Base-by-base conservation (phyloP, 1,140 invertebrate species). In the Drosophila pseudoobscura region DNA sequence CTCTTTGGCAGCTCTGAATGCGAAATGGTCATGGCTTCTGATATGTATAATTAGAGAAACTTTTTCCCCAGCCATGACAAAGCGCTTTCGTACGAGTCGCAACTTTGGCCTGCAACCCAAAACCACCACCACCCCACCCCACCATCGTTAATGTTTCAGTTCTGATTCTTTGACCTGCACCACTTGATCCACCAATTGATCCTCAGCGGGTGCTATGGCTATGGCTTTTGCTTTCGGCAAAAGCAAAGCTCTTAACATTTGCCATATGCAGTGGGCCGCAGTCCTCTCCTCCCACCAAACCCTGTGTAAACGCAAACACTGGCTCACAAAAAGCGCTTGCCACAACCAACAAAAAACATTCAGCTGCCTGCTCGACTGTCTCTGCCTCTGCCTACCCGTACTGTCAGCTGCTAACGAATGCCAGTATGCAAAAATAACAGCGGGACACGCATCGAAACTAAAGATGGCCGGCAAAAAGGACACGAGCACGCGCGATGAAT, bases 381-480 rank as follows among this genome's bases (percentile, higher is more conserved):
- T 9, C 20, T 20, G 3, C 41, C 22, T 31, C 29, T 8, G 29
- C 8, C 29, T 24, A 35, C 26, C 54, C 20, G 20, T 20, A 66
- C 73, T 73, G 78, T 68, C 54, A 79, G 65, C 71, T 68, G 75
- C 57, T 60, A 59, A 65, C 65, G 59, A 80, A 50, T 45, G 78
- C 68, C 61, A 49, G 64, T 41, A 49, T 58, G 56, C 47, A 70
- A 78, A 74, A 83, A 78, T 62, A 49, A 46, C 45, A 46, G 20
- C 43, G 56, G 52, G 17, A 65, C 60, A 66, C 61, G 60, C 75
- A 60, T 66, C 41, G 35, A 3, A 39, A 5, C 35, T 39, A 39
- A 39, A 13, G 35, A 39, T 39, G 35, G 35, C 3, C 3, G 9
- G 3, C 9, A 5, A 5, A 39, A 11, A 1, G 11, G 11, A 0